Conservation (phyloP, 2,888 invertebrate species). For the Trypoxylon attenuatum region DNA sequence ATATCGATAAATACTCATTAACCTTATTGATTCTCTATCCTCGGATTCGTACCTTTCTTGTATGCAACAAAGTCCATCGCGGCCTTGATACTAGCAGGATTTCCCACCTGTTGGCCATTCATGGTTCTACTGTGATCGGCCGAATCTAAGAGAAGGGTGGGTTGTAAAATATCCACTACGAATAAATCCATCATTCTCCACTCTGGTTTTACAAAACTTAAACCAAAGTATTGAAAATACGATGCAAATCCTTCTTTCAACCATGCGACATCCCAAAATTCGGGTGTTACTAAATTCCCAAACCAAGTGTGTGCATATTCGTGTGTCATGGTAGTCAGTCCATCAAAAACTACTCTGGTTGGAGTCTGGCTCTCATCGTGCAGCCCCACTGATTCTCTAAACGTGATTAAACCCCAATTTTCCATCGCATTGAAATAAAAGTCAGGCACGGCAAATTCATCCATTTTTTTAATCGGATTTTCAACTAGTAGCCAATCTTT, state of each 20-base stretch:
- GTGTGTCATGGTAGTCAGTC: constrained; percentile 72
- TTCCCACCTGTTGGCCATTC: constrained; percentile 75
- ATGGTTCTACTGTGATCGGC: constrained; percentile 76
- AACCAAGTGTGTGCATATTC: constrained; percentile 78
- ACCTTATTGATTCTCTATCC: too few species aligned
- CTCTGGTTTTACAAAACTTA: constrained; percentile 41
- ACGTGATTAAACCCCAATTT: constrained; percentile 93
- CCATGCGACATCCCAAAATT: constrained; percentile 73
- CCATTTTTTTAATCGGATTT: constrained; percentile 78
- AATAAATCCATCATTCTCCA: constrained; percentile 75
- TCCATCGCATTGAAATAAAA: constrained; percentile 93
- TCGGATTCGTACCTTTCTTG: constrained; percentile 79
- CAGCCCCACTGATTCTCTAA: constrained; percentile 73
- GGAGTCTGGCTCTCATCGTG: constrained; percentile 38
- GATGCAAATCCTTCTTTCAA: constrained; percentile 76
- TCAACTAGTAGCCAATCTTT: constrained; percentile 41
- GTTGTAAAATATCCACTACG: constrained; percentile 70
- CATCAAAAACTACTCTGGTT: constrained; percentile 26
- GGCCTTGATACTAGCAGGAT: constrained; percentile 76
- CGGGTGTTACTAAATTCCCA: constrained; percentile 71
- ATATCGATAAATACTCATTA: too few species aligned
- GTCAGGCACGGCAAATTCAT: constrained; percentile 89
- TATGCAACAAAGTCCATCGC: constrained; percentile 80
- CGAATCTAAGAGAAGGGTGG: constrained; percentile 71
- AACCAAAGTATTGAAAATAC: constrained; percentile 74